phyloP scores from a whole-genome alignment of 2,113 vertebrate species.

The Heterotilapia buettikoferi region DNA sequence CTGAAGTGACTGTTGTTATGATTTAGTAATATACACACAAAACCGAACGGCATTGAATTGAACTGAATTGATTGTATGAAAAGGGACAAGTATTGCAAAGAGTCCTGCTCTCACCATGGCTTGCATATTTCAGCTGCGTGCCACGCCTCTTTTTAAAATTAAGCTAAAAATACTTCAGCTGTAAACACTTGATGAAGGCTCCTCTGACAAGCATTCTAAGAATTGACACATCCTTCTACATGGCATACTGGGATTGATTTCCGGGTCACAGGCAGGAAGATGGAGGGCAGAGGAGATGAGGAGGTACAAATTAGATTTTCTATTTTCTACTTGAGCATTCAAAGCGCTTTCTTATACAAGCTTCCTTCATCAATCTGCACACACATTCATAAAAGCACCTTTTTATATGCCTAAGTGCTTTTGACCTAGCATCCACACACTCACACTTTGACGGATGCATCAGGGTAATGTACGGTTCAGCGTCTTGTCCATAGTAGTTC shows the following conservation, averaged over 20 bases:
- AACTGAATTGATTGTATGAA: neutral
- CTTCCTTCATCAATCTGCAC: neutral
- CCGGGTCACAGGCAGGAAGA: neutral
- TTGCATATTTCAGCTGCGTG: neutral
- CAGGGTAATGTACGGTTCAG: neutral
- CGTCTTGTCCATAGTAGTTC: neutral
- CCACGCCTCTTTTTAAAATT: neutral
- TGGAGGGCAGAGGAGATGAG: neutral
- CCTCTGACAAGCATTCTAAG: neutral
- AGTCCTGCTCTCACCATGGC: neutral
- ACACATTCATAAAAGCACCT: neutral
- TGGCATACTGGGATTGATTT: neutral
- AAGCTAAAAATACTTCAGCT: neutral
- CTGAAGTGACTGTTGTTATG: neutral
- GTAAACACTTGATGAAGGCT: neutral
- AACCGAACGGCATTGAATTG: neutral
- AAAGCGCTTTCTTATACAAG: neutral
- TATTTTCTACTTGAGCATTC: neutral
- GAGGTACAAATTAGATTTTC: neutral
- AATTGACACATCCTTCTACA: neutral
- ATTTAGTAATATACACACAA: neutral
- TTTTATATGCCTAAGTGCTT: neutral
- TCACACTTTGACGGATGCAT: neutral
- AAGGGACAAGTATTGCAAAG: neutral
- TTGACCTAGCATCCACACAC: neutral